Evolutionary conservation across 2,888 invertebrate genomes (phyloP).

Genomic region (Digitonthophagus gazella): DNA sequence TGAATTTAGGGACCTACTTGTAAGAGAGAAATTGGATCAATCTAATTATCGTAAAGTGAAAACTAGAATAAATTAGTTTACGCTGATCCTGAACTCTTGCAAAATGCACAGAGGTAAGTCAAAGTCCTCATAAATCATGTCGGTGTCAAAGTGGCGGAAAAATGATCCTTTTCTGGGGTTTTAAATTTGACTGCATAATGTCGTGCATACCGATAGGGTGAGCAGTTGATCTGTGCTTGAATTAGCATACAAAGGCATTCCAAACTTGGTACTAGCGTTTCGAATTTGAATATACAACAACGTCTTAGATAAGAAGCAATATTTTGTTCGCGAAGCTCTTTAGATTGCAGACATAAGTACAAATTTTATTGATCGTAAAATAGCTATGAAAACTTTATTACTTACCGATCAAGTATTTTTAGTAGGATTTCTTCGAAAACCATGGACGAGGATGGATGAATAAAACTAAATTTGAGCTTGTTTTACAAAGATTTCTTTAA

Average conservation of each 20-base stretch:
- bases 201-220: background rate
- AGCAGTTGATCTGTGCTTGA: background rate
- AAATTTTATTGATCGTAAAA: background rate
- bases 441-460: no score
- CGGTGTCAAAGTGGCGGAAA: no score
- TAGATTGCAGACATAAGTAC: no score
- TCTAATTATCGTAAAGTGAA: background rate
- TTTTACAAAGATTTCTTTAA: conserved; percentile 32
- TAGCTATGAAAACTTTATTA: no score
- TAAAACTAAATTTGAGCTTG: conserved; percentile 18
- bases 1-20: background rate
- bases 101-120: no score
- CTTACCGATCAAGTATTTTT: no score
- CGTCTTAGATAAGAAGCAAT: background rate
- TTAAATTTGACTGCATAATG: background rate
- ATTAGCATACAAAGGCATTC: background rate
- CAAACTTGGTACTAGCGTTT: background rate
- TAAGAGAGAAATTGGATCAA: background rate
- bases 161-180: background rate
- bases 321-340: background rate
- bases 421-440: no score
- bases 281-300: background rate
- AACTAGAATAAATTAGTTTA: no score
- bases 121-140: no score
- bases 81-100: no score